Evolutionary conservation across 2,888 invertebrate genomes (phyloP).

Genomic region (Ferdinandea cuprea): DNA sequence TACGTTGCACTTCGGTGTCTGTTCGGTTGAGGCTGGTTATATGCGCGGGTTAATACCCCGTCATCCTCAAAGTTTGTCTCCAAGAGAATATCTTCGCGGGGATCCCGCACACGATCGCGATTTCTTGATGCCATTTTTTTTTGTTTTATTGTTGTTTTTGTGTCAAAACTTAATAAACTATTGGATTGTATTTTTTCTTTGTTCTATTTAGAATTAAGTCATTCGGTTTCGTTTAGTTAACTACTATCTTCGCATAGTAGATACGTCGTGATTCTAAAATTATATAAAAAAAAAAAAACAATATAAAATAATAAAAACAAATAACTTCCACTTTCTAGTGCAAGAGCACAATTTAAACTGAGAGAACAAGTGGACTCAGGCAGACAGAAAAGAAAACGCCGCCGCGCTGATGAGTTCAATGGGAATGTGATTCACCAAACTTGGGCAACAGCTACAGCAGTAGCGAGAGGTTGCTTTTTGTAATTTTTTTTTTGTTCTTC

Average conservation of each 20-base stretch:
- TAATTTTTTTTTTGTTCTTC: constrained; percentile 31
- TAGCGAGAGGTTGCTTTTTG: constrained; percentile 16
- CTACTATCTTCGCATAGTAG: constrained; percentile 28
- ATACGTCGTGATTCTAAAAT: constrained; percentile 48
- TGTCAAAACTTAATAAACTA: constrained; percentile 4
- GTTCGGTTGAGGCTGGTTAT: constrained; percentile 81
- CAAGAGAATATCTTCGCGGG: constrained; percentile 82
- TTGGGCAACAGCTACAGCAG: not conserved
- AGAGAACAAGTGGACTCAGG: constrained; percentile 31
- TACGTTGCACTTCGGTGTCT: constrained; percentile 79
- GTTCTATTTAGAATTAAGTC: not conserved
- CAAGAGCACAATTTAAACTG: constrained; percentile 59
- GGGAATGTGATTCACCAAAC: constrained; percentile 48
- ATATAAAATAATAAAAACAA: constrained; percentile 31
- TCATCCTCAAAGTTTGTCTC: constrained; percentile 84
- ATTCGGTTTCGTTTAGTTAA: constrained; percentile 25
- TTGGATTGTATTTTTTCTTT: not conserved
- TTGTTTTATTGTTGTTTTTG: not conserved
- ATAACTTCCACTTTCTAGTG: constrained; percentile 59
- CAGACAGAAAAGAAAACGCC: constrained; percentile 7
- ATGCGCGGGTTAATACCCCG: constrained; percentile 82
- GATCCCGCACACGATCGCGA: constrained; percentile 82
- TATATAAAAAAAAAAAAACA: constrained; percentile 40
- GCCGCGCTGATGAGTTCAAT: not conserved
- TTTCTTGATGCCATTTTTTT: constrained; percentile 72